These are phyloP conservation scores for Aptenodytes forsteri DNA, from an alignment of 2,113 vertebrate species.

Conservation along the genomic window DNA sequence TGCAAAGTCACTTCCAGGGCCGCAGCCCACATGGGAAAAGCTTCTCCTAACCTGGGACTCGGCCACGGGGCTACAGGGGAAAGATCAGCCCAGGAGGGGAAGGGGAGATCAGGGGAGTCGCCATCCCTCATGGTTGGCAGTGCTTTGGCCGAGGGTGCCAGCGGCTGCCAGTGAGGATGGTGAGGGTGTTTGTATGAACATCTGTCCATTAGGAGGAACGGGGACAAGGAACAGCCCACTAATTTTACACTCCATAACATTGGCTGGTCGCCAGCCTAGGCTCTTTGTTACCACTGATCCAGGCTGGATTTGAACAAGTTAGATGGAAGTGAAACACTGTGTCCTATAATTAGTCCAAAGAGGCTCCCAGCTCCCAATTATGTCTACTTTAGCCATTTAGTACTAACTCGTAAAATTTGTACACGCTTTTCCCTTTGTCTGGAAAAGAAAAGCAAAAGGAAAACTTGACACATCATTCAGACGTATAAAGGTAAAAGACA, in stretches of 20 bases:
- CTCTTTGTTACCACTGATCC: background rate
- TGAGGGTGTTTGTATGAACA: background rate
- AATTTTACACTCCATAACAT: background rate
- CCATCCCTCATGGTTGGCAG: background rate
- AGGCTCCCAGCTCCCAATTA: background rate
- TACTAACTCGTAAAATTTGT: background rate
- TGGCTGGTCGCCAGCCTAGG: background rate
- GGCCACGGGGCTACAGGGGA: background rate
- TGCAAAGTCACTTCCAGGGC: background rate
- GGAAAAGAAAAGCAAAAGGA: background rate
- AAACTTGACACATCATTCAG: background rate
- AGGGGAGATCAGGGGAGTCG: background rate
- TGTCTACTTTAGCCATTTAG: background rate
- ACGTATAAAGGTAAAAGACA: background rate
- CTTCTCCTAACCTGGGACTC: background rate
- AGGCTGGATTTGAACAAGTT: background rate
- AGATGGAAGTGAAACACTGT: background rate
- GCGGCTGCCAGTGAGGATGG: background rate
- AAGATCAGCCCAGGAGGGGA: rapidly evolving
- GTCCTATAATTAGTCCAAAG: background rate
- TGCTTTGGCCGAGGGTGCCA: background rate
- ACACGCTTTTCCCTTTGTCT: background rate
- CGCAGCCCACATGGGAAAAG: background rate
- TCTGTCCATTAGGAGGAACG: background rate
- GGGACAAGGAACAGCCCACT: background rate